These are phyloP conservation scores for Astur gentilis DNA, from an alignment of 2,113 vertebrate species.

Conservation along the genomic window DNA sequence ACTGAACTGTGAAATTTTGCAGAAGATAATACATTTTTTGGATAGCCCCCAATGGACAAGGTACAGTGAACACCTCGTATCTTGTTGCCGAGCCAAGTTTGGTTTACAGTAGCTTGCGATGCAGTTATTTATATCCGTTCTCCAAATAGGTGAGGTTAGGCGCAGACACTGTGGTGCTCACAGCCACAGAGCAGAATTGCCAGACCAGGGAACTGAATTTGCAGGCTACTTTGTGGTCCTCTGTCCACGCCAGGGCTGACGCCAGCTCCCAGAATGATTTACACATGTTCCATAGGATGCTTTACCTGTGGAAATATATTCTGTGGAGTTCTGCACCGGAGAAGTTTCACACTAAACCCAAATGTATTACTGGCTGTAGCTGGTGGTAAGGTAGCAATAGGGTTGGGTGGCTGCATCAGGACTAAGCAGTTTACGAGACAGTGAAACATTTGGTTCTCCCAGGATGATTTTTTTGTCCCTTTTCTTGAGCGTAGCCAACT, in stretches of 20 bases:
- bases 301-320: neutral
- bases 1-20: neutral
- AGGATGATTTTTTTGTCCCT: too few species aligned
- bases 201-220: neutral
- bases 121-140: neutral
- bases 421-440: neutral
- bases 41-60: neutral
- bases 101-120: neutral
- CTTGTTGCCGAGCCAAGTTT: neutral
- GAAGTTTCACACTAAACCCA: neutral
- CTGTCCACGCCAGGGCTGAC: neutral
- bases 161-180: neutral
- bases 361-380: neutral
- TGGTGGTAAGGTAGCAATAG: neutral
- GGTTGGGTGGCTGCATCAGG: neutral
- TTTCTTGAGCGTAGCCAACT: neutral
- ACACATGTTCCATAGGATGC: accelerated
- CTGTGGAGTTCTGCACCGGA: neutral
- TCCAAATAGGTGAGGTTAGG: neutral
- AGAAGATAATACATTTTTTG: neutral
- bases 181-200: neutral
- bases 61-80: neutral
- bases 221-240: neutral
- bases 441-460: neutral
- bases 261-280: neutral